phyloP scores from a whole-genome alignment of 1,140 invertebrate species.

The Drosophila arizonae region DNA sequence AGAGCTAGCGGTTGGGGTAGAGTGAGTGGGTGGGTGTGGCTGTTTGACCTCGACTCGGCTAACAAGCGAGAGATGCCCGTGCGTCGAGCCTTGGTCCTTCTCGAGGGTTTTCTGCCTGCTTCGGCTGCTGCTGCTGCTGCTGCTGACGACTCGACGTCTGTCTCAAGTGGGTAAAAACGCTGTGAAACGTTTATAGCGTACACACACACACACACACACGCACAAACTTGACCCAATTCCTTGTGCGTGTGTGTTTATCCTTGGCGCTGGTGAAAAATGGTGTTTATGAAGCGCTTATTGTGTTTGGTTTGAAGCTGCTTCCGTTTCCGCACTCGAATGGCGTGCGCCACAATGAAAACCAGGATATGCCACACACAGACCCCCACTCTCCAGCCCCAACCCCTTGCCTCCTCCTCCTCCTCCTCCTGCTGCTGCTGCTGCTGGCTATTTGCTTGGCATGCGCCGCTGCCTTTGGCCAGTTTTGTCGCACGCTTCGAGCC shows the following conservation, averaged over 20 bases:
- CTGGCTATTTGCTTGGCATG: slow-evolving; percentile 56
- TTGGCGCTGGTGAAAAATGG: slow-evolving; percentile 70
- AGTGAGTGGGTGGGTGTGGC: slow-evolving; percentile 10
- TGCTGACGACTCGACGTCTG: slow-evolving; percentile 42
- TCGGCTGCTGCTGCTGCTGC: slow-evolving; percentile 1
- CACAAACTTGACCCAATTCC: slow-evolving; percentile 73
- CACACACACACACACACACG: slow-evolving; percentile 22
- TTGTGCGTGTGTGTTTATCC: slow-evolving; percentile 51
- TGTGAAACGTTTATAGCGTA: slow-evolving; percentile 46
- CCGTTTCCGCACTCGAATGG: slow-evolving; percentile 77
- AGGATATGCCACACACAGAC: slow-evolving; percentile 8
- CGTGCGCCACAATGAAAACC: slow-evolving; percentile 68
- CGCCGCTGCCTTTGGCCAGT: slow-evolving; percentile 68
- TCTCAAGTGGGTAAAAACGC: slow-evolving; percentile 51
- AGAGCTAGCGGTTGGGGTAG: neutral
- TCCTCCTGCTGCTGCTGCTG: neutral
- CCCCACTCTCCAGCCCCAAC: neutral
- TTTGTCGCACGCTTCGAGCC: slow-evolving; percentile 50
- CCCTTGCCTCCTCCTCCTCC: neutral
- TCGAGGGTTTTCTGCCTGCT: slow-evolving; percentile 5
- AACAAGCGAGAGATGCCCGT: slow-evolving; percentile 49
- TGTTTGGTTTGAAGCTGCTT: slow-evolving; percentile 72
- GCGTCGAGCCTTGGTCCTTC: slow-evolving; percentile 14
- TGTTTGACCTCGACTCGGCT: slow-evolving; percentile 65
- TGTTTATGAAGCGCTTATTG: slow-evolving; percentile 81